Evolutionary conservation across 2,797 vertebrate species (phyloP).

Genomic region (Pseudomugil gertrudae): DNA sequence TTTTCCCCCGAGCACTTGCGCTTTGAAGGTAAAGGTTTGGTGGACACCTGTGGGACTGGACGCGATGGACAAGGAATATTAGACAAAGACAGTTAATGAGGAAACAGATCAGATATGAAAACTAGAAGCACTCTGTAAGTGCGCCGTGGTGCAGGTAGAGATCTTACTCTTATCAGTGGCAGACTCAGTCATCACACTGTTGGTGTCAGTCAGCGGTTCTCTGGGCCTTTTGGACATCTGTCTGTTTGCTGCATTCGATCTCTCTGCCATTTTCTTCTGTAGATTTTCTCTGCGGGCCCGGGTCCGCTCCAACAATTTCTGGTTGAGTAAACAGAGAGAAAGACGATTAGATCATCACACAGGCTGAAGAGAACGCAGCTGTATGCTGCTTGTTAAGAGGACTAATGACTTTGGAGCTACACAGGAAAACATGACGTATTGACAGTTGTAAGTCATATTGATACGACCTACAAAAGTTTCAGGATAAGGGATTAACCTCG

Average conservation of each 20-base stretch:
- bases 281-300: slow-evolving; percentile 95
- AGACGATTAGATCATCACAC: background rate
- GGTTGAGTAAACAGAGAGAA: background rate
- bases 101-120: background rate
- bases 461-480: no score
- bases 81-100: background rate
- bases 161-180: slow-evolving; percentile 83
- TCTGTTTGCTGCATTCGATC: slow-evolving; percentile 81
- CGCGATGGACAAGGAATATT: background rate
- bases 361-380: no score
- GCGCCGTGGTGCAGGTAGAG: no score
- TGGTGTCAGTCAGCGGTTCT: slow-evolving; percentile 88
- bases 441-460: no score
- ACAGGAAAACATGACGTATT: no score
- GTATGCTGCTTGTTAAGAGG: no score
- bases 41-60: slow-evolving; percentile 79
- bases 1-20: slow-evolving; percentile 86
- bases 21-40: slow-evolving; percentile 93
- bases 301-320: slow-evolving; percentile 97
- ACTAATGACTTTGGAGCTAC: no score
- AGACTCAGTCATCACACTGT: slow-evolving; percentile 75
- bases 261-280: slow-evolving; percentile 93
- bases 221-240: slow-evolving; percentile 84
- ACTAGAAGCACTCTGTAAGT: background rate
- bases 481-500: no score